These are phyloP conservation scores for Linurgus olivaceus DNA, from an alignment of 2,797 vertebrate genomes.

Conservation along the genomic window DNA sequence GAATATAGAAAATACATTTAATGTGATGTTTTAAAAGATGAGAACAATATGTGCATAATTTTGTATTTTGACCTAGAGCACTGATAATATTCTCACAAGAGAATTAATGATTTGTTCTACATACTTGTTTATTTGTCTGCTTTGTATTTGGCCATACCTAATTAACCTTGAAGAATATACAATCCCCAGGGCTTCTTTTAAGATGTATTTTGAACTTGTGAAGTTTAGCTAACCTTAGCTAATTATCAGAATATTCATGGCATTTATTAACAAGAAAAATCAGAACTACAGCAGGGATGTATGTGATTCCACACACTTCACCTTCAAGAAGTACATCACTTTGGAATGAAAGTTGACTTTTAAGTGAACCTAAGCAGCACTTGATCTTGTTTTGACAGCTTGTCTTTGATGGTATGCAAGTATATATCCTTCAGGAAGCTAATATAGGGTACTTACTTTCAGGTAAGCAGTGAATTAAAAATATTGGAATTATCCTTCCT, in stretches of 20 bases:
- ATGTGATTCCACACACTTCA: conserved; percentile 13
- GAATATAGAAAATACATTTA: background rate
- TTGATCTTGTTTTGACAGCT: conserved; percentile 60
- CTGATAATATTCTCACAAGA: background rate
- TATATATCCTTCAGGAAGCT: conserved; percentile 26
- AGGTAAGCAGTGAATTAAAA: conserved; percentile 52
- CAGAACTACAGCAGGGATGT: conserved; percentile 23
- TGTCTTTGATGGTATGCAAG: conserved; percentile 7
- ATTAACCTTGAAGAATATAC: background rate
- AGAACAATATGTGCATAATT: background rate
- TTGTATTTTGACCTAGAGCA: background rate
- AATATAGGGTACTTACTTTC: conserved; percentile 45
- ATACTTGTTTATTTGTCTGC: background rate
- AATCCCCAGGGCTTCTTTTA: background rate
- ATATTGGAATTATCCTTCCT: conserved; percentile 30
- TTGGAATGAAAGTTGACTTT: conserved; percentile 28
- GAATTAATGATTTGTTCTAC: background rate
- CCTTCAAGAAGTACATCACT: conserved; percentile 5
- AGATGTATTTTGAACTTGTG: background rate
- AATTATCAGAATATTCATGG: background rate
- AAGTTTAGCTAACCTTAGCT: background rate
- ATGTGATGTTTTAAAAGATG: background rate
- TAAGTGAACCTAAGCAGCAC: conserved; percentile 46
- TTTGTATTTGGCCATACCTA: background rate
- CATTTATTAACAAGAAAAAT: conserved; percentile 15